These are phyloP conservation scores for Ibidorhyncha struthersii DNA, from an alignment of 2,113 vertebrate species.

Conservation along the genomic window DNA sequence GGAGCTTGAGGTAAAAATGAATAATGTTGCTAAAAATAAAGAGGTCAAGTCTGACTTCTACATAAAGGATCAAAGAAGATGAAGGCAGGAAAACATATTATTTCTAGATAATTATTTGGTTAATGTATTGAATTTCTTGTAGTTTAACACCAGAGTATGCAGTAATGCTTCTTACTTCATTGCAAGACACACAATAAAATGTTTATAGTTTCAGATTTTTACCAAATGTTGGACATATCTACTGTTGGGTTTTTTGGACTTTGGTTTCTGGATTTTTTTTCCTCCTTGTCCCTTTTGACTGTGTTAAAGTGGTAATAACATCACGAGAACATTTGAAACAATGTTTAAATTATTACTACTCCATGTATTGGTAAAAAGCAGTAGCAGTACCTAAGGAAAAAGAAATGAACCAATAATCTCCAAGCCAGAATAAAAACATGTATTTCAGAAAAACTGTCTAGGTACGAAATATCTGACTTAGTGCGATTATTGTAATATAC, in stretches of 20 bases:
- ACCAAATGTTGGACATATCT: neutral
- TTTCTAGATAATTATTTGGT: neutral
- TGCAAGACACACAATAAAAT: neutral
- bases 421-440: neutral
- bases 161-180: neutral
- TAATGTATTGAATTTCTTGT: neutral
- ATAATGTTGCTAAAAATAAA: neutral
- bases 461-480: neutral
- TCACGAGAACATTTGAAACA: neutral
- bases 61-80: neutral
- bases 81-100: neutral
- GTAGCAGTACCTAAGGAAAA: neutral
- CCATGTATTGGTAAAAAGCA: neutral
- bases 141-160: neutral
- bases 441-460: neutral
- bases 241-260: neutral
- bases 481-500: neutral
- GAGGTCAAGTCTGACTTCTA: neutral
- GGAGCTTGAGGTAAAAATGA: neutral
- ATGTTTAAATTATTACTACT: neutral
- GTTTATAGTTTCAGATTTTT: neutral
- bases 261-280: rapidly evolving
- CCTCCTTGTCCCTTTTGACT: neutral
- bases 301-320: neutral
- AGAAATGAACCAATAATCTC: neutral